Evolutionary conservation across 2,113 vertebrate species (phyloP).

Genomic region (Xyliphius kryptos): DNA sequence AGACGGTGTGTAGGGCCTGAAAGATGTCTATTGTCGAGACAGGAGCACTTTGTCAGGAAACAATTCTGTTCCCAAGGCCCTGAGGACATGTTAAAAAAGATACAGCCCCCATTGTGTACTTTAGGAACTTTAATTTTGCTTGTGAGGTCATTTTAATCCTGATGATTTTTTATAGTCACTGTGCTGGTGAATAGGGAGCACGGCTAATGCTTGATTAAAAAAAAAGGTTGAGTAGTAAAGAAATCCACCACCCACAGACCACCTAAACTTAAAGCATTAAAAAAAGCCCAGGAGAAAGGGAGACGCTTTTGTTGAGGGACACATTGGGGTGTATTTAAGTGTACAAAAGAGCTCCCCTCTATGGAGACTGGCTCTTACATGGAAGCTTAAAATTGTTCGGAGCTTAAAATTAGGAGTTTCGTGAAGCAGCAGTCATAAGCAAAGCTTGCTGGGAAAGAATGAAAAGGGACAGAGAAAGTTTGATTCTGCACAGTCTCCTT

Average conservation of each 20-base stretch:
- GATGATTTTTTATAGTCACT: slow-evolving; percentile 74
- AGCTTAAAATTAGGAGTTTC: slow-evolving; percentile 54
- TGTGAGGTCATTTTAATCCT: slow-evolving; percentile 80
- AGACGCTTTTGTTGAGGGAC: slow-evolving; percentile 65
- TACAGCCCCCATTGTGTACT: slow-evolving; percentile 69
- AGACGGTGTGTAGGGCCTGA: slow-evolving; percentile 65
- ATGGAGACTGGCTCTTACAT: slow-evolving; percentile 66
- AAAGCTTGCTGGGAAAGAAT: slow-evolving; percentile 47
- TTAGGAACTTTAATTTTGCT: slow-evolving; percentile 74
- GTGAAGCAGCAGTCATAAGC: slow-evolving; percentile 48
- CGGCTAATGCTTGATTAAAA: slow-evolving; percentile 64
- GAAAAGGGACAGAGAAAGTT: too few species aligned
- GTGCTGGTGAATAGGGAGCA: slow-evolving; percentile 66
- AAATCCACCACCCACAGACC: slow-evolving; percentile 63
- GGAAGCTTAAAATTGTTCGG: slow-evolving; percentile 56
- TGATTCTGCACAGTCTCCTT: too few species aligned
- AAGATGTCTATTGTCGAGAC: slow-evolving; percentile 72
- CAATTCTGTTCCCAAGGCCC: too few species aligned
- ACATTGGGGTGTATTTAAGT: slow-evolving; percentile 70
- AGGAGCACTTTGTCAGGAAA: slow-evolving; percentile 71
- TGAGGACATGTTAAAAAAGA: slow-evolving; percentile 67
- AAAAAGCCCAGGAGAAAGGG: slow-evolving; percentile 45
- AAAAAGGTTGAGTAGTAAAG: slow-evolving; percentile 54
- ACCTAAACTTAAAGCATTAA: slow-evolving; percentile 63
- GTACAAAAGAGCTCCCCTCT: slow-evolving; percentile 62